Evolutionary conservation across 2,113 vertebrate species (phyloP), one percentile per base, ranked within the genome.

Genomic region (Rhombomys opimus): DNA sequence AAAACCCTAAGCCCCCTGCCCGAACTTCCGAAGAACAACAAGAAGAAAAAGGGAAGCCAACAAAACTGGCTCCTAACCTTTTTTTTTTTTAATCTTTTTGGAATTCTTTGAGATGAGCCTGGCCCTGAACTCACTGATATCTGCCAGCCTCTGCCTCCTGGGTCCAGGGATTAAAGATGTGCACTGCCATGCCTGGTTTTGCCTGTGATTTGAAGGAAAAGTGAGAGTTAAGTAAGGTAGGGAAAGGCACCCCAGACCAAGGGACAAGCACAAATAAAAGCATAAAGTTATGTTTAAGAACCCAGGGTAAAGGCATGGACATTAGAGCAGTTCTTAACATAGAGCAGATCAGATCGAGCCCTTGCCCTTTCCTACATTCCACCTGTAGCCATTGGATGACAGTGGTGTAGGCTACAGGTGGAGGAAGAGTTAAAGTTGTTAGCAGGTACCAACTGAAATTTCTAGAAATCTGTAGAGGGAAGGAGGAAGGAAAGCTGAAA

Each of bases 161-260:
- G 17, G 17, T 7, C 25, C 61, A 32, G 38, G 25, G 9, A 46
- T 67, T 85, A 46, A 46, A 32, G 38, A 25, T 65, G 82, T 67
- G 15, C 27, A 41, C 61, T 18, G 46, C 13, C 50, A 54, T 18
- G 11, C 76, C 46, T 46, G 82, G 38, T 15, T 52, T 87, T 52
- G 77, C 90, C 22, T 85, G 61, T 95, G 67, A 59, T 94, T 96
- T 96, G 89, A 97, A 96, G 82, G 82, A 84, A 96, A 41, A 77
- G 13, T 87, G 30, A 91, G 59, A 92, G 63, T 95, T 92, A 86
- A 94, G 73, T 92, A 88, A 94, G 73, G 8, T 46, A 90, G 50
- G 9, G 32, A 82, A 67, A 35, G 59, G 12, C 13, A 85, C 70
- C 38, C n/a, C 23, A 73, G 25, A 68, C 46, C 54, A 87, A 41